A percentile compares a stretch with the other conserved stretches of the same genome.
These are phyloP conservation scores for Nannobrachium achirus DNA, from an alignment of 2,113 vertebrate species.

Conservation along the genomic window DNA sequence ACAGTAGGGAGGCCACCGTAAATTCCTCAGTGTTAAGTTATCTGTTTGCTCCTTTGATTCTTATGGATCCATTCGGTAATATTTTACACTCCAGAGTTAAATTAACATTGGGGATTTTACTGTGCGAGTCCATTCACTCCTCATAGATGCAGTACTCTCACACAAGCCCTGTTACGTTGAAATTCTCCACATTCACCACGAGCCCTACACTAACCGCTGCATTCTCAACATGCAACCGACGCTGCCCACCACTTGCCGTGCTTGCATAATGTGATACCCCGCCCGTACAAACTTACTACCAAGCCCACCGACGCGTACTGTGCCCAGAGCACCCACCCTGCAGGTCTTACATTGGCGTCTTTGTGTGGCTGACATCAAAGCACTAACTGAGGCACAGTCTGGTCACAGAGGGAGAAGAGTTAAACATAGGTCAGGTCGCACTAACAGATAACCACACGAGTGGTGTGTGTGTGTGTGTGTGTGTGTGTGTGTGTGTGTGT, in stretches of 20 bases:
- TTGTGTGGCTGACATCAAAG: constrained; percentile 46
- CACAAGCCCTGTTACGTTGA: constrained; percentile 32
- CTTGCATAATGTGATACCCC: constrained; percentile 41
- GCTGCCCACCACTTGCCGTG: constrained; percentile 39
- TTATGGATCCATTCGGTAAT: too few relatives aligned
- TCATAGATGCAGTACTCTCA: constrained; percentile 21
- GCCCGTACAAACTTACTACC: constrained; percentile 30
- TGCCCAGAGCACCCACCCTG: constrained; percentile 14
- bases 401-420: constrained; percentile 43
- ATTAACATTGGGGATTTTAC: constrained; percentile 6
- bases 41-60: too few relatives aligned
- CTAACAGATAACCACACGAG: not conserved
- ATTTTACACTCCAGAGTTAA: not conserved
- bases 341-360: constrained; percentile 42
- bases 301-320: constrained; percentile 58
- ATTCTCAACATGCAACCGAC: constrained; percentile 38
- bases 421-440: constrained; percentile 34
- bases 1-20: constrained; percentile 26
- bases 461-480: constrained; percentile 5
- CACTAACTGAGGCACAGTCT: constrained; percentile 31
- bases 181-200: not conserved
- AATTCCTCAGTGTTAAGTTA: not conserved
- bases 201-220: not conserved
- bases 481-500: constrained; percentile 16
- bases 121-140: constrained; percentile 23